Evolutionary conservation across 2,888 invertebrate genomes (phyloP), one percentile per base, ranked within the genome.

Genomic region (Aphidius colemani): DNA sequence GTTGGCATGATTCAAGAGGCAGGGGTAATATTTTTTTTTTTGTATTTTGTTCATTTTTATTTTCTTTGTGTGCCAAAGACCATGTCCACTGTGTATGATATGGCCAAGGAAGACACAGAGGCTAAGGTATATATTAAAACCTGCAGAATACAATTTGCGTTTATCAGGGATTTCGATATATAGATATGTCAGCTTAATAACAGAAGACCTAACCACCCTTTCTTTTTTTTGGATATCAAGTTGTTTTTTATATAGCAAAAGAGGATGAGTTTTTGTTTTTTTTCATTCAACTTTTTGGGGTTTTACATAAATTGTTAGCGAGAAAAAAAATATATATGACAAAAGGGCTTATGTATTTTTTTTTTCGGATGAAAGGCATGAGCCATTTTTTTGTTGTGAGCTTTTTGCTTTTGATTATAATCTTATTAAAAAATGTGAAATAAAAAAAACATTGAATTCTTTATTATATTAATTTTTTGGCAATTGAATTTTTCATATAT

Each of bases 111-210:
- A 13, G 40, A 53, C 41, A 53, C 3, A 9, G 51, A 30, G 40
- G 53, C 53, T n/a, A 30, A 58, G 60, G 53, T 53, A 62, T 43
- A 53, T 30, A 30, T 59, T 50, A 61, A 61, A 68, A 61, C 55
- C 61, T 56, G 55, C 39, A 60, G 60, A 65, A 68, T 67, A 67
- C 63, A 60, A 63, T 70, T 68, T 68, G 67, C 67, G 62, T 67
- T 63, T 67, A 66, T 69, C 65, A 62, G 50, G 51, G 60, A 63
- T 70, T 64, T 63, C 66, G 66, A 67, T 67, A 63, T 30, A 30
- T 64, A 67, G 3, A 30, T 30, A 18, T 30, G 3, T 5, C 30
- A 30, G 30, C 5, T 30, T 30, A 30, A 3, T 51, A n/a, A 45
- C 7, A 40, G n/a, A 41, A 13, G 40, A 8, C 8, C 30, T 13